Conservation (phyloP, 2,888 invertebrate species). For the Nomada flava region DNA sequence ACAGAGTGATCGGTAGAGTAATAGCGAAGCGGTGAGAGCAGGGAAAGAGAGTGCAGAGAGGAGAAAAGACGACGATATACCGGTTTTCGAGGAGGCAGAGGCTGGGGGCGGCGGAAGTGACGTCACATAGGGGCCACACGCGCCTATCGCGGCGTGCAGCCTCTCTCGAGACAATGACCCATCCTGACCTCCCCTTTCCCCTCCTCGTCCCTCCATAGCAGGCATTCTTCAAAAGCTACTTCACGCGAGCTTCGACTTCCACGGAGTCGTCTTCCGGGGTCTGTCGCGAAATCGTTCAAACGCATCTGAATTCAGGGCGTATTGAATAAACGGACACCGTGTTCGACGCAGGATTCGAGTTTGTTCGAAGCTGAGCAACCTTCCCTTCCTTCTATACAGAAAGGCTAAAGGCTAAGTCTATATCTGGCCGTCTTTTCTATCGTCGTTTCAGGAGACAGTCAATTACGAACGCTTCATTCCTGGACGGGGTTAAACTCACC, state of each 20-base stretch:
- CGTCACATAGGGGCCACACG: slow-evolving; percentile 68
- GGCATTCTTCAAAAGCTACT: slow-evolving; percentile 30
- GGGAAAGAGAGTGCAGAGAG: slow-evolving; percentile 17
- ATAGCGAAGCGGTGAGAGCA: slow-evolving; percentile 12
- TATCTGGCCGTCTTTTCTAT: neutral
- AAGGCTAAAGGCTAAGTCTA: neutral
- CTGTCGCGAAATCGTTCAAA: slow-evolving; percentile 9
- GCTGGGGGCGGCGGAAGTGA: slow-evolving; percentile 76
- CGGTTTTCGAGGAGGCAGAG: slow-evolving; percentile 64
- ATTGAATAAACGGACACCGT: neutral
- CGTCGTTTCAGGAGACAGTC: slow-evolving; percentile 30
- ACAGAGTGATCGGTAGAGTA: neutral
- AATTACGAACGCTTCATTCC: slow-evolving; percentile 30
- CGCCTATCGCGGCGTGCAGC: slow-evolving; percentile 48
- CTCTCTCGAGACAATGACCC: slow-evolving; percentile 64
- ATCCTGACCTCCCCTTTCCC: slow-evolving; percentile 37
- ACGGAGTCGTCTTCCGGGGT: neutral
- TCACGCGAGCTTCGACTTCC: slow-evolving; percentile 1
- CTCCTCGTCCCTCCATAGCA: neutral
- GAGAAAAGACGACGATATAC: slow-evolving; percentile 44
- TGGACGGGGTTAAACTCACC: neutral
- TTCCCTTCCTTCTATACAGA: neutral
- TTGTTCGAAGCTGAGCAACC: neutral
- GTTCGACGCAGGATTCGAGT: neutral
- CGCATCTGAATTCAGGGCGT: neutral